A percentile compares a stretch with the other conserved stretches of the same genome.
These are phyloP conservation scores for Leptinotarsa lineolata DNA, from an alignment of 1,140 invertebrate genomes.

Conservation along the genomic window DNA sequence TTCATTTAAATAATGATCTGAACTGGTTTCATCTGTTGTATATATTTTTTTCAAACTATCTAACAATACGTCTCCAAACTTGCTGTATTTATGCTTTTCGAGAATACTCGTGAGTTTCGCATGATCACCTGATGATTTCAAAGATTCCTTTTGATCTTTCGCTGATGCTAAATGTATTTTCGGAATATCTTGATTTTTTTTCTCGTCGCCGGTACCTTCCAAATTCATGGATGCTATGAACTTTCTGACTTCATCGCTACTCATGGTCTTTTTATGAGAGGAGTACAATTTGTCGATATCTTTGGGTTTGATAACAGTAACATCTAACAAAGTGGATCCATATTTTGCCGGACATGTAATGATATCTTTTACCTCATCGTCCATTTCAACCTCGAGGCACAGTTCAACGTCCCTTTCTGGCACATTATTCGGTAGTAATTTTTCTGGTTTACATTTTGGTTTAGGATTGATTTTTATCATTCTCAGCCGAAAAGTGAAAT, in stretches of 20 bases:
- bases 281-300: slow-evolving; percentile 34
- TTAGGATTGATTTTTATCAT: slow-evolving; percentile 25
- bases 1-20: not conserved
- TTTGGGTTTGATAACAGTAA: slow-evolving; percentile 44
- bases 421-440: slow-evolving; percentile 29
- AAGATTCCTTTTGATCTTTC: not conserved
- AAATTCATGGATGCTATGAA: slow-evolving; percentile 40
- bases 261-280: slow-evolving; percentile 38
- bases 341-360: slow-evolving; percentile 42
- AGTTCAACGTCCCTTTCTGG: slow-evolving; percentile 39
- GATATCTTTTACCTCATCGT: slow-evolving; percentile 41
- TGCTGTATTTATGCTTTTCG: not conserved
- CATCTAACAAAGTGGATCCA: slow-evolving; percentile 40
- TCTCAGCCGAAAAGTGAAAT: slow-evolving; percentile 1
- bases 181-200: not conserved
- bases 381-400: slow-evolving; percentile 43
- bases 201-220: slow-evolving; percentile 13
- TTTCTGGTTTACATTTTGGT: slow-evolving; percentile 39
- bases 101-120: not conserved
- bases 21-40: slow-evolving; percentile 10
- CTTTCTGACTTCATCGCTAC: slow-evolving; percentile 39
- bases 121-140: slow-evolving; percentile 2
- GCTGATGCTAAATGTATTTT: not conserved
- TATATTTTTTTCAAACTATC: not conserved
- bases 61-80: not conserved